Percentiles rank a stretch among this genome's conserved stretches.
Conservation (phyloP, 2,888 invertebrate species). For the Caenorhabditis panamensis region DNA sequence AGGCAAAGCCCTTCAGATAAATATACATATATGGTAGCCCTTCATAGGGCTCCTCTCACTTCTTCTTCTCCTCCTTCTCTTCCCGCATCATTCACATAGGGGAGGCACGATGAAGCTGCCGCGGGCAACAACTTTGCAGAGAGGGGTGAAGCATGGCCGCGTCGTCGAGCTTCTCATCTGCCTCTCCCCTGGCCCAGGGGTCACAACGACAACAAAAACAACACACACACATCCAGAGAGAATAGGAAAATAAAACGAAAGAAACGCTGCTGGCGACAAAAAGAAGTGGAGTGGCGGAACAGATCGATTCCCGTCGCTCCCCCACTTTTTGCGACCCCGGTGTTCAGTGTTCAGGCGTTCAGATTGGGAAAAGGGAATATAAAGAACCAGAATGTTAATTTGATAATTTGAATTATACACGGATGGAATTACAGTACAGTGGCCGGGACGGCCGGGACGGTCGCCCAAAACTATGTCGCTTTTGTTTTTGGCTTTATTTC, state of each 20-base stretch:
- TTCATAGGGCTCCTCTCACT: conserved; percentile 23
- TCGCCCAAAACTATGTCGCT: too few species aligned
- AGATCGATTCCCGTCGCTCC: conserved; percentile 9
- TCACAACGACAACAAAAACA: conserved; percentile 32
- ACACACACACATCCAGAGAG: conserved; percentile 27
- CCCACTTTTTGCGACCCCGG: background rate
- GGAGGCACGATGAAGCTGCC: conserved; percentile 18
- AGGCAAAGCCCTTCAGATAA: conserved; percentile 38
- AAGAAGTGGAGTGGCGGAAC: background rate
- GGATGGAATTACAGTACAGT: background rate
- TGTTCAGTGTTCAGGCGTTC: background rate
- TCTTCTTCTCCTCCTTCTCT: too few species aligned
- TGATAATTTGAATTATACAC: background rate
- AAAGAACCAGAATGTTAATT: background rate
- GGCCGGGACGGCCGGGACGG: too few species aligned
- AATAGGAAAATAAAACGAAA: background rate
- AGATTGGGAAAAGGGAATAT: background rate
- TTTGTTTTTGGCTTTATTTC: too few species aligned
- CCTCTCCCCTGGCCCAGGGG: conserved; percentile 29
- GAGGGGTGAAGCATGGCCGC: conserved; percentile 10
- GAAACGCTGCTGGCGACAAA: background rate
- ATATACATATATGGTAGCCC: conserved; percentile 52
- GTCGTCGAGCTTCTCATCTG: conserved; percentile 46
- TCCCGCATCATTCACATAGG: conserved; percentile 32
- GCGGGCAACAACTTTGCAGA: conserved; percentile 51